Conservation (phyloP, 1,140 invertebrate species). For the Pissodes strobi region DNA sequence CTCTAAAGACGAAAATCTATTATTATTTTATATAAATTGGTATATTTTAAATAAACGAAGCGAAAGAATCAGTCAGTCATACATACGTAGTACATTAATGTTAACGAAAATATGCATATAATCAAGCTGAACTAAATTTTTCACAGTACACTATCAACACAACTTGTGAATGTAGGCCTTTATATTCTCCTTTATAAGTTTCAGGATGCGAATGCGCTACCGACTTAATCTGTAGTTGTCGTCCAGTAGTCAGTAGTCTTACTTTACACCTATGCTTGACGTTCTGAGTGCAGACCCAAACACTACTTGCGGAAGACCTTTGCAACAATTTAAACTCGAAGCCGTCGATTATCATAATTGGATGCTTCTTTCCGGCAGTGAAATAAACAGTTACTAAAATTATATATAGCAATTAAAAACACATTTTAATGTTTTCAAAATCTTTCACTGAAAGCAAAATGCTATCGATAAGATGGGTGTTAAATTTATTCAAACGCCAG, state of each 20-base stretch:
- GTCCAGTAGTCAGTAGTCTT: conserved; percentile 19
- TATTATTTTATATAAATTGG: no score
- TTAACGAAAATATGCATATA: no score
- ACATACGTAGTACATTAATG: no score
- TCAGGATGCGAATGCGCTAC: conserved; percentile 17
- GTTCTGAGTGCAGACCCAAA: conserved; percentile 30
- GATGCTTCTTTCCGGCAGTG: conserved; percentile 35
- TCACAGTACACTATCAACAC: conserved; percentile 3
- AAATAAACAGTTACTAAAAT: conserved; percentile 39
- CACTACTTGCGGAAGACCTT: background rate
- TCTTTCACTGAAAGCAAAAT: background rate
- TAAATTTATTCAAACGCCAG: no score
- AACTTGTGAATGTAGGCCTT: background rate
- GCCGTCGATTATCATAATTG: conserved; percentile 36
- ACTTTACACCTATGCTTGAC: conserved; percentile 26
- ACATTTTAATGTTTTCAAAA: background rate
- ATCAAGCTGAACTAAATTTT: background rate
- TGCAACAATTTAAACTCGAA: conserved; percentile 37
- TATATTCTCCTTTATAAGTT: conserved; percentile 20
- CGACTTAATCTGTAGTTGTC: conserved; percentile 16
- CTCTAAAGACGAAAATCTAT: no score
- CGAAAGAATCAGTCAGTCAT: no score
- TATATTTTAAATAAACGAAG: no score
- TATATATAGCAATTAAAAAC: background rate
- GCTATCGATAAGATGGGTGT: background rate